Evolutionary conservation across 2,797 vertebrate genomes (phyloP), one percentile per base, ranked within the genome.

Genomic region (Coreius guichenoti): DNA sequence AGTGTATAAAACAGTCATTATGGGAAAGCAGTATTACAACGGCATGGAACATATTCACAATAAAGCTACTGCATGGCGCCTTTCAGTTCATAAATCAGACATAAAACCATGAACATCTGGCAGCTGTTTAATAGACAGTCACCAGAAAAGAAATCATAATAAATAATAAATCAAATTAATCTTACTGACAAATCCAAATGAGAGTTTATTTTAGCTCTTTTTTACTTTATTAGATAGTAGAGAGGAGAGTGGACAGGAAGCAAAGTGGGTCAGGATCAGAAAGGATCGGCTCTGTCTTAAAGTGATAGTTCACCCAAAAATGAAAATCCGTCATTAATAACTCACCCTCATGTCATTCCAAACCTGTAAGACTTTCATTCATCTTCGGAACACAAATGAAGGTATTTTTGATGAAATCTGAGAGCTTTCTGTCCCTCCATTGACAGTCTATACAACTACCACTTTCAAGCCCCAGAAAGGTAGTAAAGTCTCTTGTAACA

Each of bases 51-150:
- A 56, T 63, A 85, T 87, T 67, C 82, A 67, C 14, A 75, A 68
- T 4, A 49, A 36, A 31, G 80, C 75, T 47, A 19, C 36, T 56
- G 49, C 65, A 65, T 39, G 54, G 12, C 1, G 3, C 77, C 49
- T 79, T 82, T 86, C 85, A 58, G 73, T 81, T 84, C 79, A 82
- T 78, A 61, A 74, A 81, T 63, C 43, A 23, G 77, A 58, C 73
- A 82, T 65, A 1, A 31, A 65, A 31, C 6, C 61, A 65, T 65
- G 29, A 65, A 17, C 63, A 8, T 31, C 17, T 17, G 63, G 16
- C 29, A 17, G 16, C 16, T 17, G 16, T 31, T 65, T 65, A 16
- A 65, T 14, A 16, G 26, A 65, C 63, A 31, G 13, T 31, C 63
- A 31, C 14, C 14, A 31, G 29, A 31, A 17, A 65, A 29, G 29